Percentiles rank a stretch among this genome's conserved stretches.
These are phyloP conservation scores for Gasteruption jaculator DNA, from an alignment of 2,888 invertebrate species.

Conservation along the genomic window DNA sequence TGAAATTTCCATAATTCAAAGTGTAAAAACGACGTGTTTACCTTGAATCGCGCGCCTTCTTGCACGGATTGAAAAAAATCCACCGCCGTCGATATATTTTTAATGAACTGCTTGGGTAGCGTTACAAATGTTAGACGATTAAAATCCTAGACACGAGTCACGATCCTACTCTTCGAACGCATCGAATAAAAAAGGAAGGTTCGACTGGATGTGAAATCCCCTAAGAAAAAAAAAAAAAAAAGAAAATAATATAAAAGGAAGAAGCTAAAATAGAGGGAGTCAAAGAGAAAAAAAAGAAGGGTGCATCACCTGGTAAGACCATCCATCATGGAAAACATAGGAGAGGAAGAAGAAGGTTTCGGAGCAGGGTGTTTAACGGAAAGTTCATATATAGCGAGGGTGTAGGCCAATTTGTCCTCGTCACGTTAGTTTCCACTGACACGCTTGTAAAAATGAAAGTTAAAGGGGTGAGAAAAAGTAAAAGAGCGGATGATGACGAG, in stretches of 20 bases:
- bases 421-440: constrained; percentile 23
- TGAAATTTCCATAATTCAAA: too few species aligned
- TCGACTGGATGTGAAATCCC: neutral
- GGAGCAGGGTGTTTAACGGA: constrained; percentile 16
- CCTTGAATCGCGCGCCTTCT: too few species aligned
- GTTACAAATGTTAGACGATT: constrained; percentile 18
- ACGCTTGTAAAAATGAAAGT: too few species aligned
- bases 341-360: constrained; percentile 12
- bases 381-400: constrained; percentile 17
- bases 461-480: too few species aligned
- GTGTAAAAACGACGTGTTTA: too few species aligned
- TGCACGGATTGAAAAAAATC: too few species aligned
- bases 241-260: neutral
- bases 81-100: constrained; percentile 10
- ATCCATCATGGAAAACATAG: constrained; percentile 25
- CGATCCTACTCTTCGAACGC: constrained; percentile 2
- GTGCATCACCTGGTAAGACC: constrained; percentile 31
- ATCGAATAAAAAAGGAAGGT: constrained; percentile 7
- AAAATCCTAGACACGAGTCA: constrained; percentile 19
- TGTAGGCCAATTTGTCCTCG: constrained; percentile 24
- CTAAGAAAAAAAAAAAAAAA: constrained; percentile 5
- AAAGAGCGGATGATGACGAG: too few species aligned
- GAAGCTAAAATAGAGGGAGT: constrained; percentile 17
- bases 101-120: constrained; percentile 11
- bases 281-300: constrained; percentile 19